Conservation (phyloP, 1,140 invertebrate species). For the Hyles euphorbiae region DNA sequence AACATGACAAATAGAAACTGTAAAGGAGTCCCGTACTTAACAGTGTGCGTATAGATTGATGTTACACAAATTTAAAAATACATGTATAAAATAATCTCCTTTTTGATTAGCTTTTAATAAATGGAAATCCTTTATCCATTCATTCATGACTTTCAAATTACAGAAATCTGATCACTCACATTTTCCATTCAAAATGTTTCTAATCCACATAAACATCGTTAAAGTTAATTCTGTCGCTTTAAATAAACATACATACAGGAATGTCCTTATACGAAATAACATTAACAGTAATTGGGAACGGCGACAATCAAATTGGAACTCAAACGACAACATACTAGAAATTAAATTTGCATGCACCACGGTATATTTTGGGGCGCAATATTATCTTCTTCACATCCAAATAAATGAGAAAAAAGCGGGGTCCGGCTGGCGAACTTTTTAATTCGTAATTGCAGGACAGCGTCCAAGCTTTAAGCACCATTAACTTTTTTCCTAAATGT, state of each 20-base stretch:
- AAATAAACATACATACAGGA: conserved; percentile 40
- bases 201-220: conserved; percentile 23
- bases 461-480: conserved; percentile 68
- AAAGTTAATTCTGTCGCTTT: conserved; percentile 57
- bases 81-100: too few relatives aligned
- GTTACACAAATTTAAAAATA: too few relatives aligned
- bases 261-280: conserved; percentile 55
- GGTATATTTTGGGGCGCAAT: conserved; percentile 56
- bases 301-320: conserved; percentile 30
- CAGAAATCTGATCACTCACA: too few relatives aligned
- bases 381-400: conserved; percentile 65
- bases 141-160: too few relatives aligned
- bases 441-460: conserved; percentile 73
- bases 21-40: too few relatives aligned
- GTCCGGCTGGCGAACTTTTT: conserved; percentile 68
- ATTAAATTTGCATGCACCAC: conserved; percentile 18
- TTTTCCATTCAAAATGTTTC: too few relatives aligned
- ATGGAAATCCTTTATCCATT: too few relatives aligned
- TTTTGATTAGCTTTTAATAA: too few relatives aligned
- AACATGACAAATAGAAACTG: too few relatives aligned
- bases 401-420: conserved; percentile 71
- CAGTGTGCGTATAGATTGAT: too few relatives aligned
- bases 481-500: conserved; percentile 69
- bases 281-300: conserved; percentile 59
- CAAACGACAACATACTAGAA: conserved; percentile 23